Evolutionary conservation across 1,140 invertebrate species (phyloP), one percentile per base, ranked within the genome.

Genomic region (Chymomyza costata): DNA sequence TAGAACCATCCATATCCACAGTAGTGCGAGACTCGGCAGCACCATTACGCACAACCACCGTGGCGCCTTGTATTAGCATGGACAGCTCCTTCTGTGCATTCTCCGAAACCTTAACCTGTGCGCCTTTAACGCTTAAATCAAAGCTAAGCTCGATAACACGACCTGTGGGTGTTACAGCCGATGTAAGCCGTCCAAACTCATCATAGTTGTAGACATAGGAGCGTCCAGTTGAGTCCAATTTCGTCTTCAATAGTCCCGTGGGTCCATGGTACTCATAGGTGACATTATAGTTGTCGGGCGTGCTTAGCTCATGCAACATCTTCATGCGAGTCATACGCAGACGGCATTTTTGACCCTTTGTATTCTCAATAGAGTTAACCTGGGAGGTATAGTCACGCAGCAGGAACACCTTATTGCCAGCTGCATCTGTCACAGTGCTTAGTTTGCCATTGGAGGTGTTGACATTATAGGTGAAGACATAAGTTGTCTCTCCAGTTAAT

Each of bases 181-280:
- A 93, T 2, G 93, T 94, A 0, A 98, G 86, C 61, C 97, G 90
- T 8, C 97, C 97, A 85, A 97, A 97, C 76, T 95, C 93, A 81
- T 99, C 96, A 76, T 98, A 99, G 76, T 95, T 93, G 85, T 98
- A 99, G 1, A 97, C 93, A 78, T 95, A 97, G 44, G 94, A 95
- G 46, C 95, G 89, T 1, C 96, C 97, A 2, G 94, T 94, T 19
- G 94, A 95, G 76, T 97, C 95, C 30, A 95, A 88, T 83, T 95
- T 94, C 0, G 93, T 93, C 65, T 94, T 93, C 7, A 99, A 83
- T 15, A 99, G 86, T 0, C 96, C 97, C 1, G 92, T 94, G 0
- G 93, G 92, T 1, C 93, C 93, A 64, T 97, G 92, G 85, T 99
- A 99, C 58, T 96, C 95, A 82, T 98, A 97, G 0, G 94, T 95